Base-by-base conservation (phyloP, 2,113 vertebrate species). In the Gobius niger region DNA sequence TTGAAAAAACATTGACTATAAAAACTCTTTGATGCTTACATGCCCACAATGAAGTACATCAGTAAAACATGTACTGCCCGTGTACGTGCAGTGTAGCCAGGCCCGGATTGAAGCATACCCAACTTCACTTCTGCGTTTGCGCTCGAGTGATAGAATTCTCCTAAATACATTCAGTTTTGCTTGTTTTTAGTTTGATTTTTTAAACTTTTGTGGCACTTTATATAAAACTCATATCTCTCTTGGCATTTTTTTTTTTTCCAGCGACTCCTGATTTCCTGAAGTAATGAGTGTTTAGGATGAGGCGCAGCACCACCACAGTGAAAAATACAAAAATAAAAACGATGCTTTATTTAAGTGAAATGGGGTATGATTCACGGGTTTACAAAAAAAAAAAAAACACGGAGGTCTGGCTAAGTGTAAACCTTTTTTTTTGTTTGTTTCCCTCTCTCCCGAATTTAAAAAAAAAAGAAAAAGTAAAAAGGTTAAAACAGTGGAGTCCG, bases 311-410 rank as follows among this genome's bases (percentile, higher is more conserved):
- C 67, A 87, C 24, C 66, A 80, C 63, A 62, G 62, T 56, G 15
- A 71, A 75, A 70, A 88, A 81, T 62, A 78, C 63, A 68, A 66
- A 65, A 24, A 73, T 70, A 68, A 87, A 75, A 51, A 79, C 64
- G 84, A 81, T 14, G 80, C 67, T 91, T 91, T 91, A 91, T 90
- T 90, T 73, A 80, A 91, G 91, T 91, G 90, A 91, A 89, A 91
- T 82, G 42, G 70, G 76, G 81, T 87, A 90, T 84, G 86, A 80
- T 82, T 76, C 84, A 81, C 75, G 89, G 78, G 82, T 67, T 80
- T 83, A 82, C 73, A 88, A 85, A 89, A 87, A 83, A 84, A 77
- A 88, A 85, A 89, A 53, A 34, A 34, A 34, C 24, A 34, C 2
- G 24, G 24, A 34, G 24, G 51, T 86, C 78, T 86, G 88, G 71